These are phyloP conservation scores for Troides helena DNA, from an alignment of 2,888 invertebrate genomes.

Conservation along the genomic window DNA sequence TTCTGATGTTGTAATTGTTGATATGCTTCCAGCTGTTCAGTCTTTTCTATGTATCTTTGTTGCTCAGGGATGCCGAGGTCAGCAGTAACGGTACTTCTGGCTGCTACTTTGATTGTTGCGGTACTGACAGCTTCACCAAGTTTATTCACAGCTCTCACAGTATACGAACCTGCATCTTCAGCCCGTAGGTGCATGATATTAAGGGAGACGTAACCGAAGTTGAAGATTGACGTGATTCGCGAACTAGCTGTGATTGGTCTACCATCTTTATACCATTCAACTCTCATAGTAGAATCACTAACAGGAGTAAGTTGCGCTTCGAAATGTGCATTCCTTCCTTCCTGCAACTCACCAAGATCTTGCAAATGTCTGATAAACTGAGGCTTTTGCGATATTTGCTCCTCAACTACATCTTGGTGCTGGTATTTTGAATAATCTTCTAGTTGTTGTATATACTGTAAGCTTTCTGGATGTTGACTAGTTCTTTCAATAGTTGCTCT, in stretches of 20 bases:
- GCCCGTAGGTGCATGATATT: conserved; percentile 99
- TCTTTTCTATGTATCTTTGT: conserved; percentile 93
- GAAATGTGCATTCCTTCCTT: conserved; percentile 95
- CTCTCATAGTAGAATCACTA: conserved; percentile 95
- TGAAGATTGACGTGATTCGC: conserved; percentile 97
- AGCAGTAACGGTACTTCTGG: conserved; percentile 90
- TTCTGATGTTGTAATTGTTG: conserved; percentile 90
- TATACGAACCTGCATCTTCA: conserved; percentile 98
- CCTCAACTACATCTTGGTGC: conserved; percentile 91
- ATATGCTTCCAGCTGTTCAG: conserved; percentile 94
- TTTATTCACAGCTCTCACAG: conserved; percentile 94
- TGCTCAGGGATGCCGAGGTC: conserved; percentile 95
- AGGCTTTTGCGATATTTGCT: conserved; percentile 88
- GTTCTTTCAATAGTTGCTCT: conserved; percentile 91
- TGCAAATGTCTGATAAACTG: conserved; percentile 93
- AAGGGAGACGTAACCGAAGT: conserved; percentile 99
- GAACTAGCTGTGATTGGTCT: conserved; percentile 97
- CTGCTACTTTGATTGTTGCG: conserved; percentile 86
- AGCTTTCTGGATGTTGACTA: conserved; percentile 94
- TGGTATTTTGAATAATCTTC: conserved; percentile 95
- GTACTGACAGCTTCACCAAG: conserved; percentile 94
- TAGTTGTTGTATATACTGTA: conserved; percentile 93
- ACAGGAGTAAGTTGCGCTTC: conserved; percentile 96
- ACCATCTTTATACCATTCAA: conserved; percentile 98
- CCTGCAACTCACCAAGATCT: conserved; percentile 92